Conservation (phyloP, 1,140 invertebrate genomes). For the Armadillidium nasatum region DNA sequence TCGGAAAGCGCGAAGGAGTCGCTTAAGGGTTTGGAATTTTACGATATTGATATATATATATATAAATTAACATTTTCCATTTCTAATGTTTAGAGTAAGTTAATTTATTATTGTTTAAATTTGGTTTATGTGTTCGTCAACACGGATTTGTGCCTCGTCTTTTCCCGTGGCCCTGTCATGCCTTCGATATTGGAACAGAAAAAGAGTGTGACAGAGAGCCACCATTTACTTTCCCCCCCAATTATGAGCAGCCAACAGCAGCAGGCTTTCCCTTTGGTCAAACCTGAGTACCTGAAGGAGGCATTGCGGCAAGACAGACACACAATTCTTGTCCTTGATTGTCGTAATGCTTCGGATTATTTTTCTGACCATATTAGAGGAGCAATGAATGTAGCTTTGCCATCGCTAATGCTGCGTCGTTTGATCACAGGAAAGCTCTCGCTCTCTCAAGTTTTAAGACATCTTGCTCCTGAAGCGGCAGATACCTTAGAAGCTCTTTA, state of each 20-base stretch:
- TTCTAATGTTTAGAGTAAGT: too few species aligned
- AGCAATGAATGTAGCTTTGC: not conserved
- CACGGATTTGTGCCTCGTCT: not conserved
- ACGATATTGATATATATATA: too few species aligned
- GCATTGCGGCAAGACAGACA: not conserved
- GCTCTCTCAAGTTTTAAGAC: not conserved
- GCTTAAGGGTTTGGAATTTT: not conserved
- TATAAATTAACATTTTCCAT: too few species aligned
- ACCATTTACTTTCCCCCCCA: not conserved
- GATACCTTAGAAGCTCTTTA: not conserved
- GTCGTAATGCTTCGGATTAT: not conserved
- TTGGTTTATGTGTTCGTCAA: not conserved
- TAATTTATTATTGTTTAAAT: not conserved
- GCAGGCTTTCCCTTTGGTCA: not conserved
- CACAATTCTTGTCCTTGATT: not conserved
- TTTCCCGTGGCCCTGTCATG: not conserved
- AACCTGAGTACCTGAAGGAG: slow-evolving; percentile 4
- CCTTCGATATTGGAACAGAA: not conserved
- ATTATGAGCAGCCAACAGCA: not conserved
- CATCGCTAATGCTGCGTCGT: not conserved
- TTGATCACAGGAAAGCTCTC: not conserved
- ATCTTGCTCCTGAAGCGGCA: not conserved
- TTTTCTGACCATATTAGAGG: not conserved
- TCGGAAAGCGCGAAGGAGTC: not conserved
- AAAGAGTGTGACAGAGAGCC: not conserved